Evolutionary conservation across 2,888 invertebrate species (phyloP).

Genomic region (Charanyca ferruginea): DNA sequence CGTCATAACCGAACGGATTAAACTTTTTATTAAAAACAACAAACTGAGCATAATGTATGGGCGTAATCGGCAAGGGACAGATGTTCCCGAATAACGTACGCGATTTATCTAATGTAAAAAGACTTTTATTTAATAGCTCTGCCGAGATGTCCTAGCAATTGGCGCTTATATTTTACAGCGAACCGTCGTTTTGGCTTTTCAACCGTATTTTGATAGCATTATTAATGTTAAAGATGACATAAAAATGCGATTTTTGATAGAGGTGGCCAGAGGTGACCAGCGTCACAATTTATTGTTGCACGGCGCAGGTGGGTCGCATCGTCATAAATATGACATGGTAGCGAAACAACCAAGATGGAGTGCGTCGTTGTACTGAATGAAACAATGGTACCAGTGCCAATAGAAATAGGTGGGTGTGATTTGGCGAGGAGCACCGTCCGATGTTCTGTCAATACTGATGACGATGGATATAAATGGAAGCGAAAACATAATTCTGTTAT

Average conservation of each 20-base stretch:
- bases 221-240: conserved; percentile 85
- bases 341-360: conserved; percentile 72
- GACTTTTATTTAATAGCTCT: conserved; percentile 90
- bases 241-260: conserved; percentile 87
- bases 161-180: conserved; percentile 86
- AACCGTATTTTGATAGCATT: conserved; percentile 84
- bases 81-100: conserved; percentile 89
- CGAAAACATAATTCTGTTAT: conserved; percentile 63
- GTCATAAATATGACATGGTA: conserved; percentile 68
- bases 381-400: conserved; percentile 83
- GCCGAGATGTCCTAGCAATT: conserved; percentile 88
- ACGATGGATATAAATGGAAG: conserved; percentile 64
- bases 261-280: conserved; percentile 81
- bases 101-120: conserved; percentile 91
- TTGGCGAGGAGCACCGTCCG: conserved; percentile 75
- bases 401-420: conserved; percentile 83
- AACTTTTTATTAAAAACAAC: conserved; percentile 91
- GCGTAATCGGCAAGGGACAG: conserved; percentile 90
- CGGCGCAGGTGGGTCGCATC: conserved; percentile 74
- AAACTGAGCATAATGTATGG: conserved; percentile 90
- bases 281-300: conserved; percentile 82
- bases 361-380: conserved; percentile 72
- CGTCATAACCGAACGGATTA: conserved; percentile 90
- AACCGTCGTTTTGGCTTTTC: conserved; percentile 85
- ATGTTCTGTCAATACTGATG: conserved; percentile 81